Percentiles rank a stretch among this genome's conserved stretches.
phyloP scores from a whole-genome alignment of 2,888 invertebrate genomes.

The Melipona beecheii region DNA sequence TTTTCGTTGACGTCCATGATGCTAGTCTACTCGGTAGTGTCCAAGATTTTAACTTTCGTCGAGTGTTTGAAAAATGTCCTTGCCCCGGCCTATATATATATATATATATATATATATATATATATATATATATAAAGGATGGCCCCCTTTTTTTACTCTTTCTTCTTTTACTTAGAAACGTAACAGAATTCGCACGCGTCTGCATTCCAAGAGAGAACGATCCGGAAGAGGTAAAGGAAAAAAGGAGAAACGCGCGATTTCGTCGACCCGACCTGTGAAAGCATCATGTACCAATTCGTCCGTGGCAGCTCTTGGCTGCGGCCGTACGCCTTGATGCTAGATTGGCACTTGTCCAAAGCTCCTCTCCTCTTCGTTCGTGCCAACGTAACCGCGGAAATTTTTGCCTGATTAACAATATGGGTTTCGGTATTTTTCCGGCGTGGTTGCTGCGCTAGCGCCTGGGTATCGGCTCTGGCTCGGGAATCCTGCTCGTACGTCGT shows the following conservation, averaged over 20 bases:
- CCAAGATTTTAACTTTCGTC: constrained; percentile 30
- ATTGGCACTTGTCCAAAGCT: constrained; percentile 80
- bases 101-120: no score
- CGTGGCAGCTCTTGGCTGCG: constrained; percentile 64
- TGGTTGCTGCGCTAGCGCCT: constrained; percentile 4
- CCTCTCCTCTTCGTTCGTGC: constrained; percentile 67
- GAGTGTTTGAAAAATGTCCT: background rate
- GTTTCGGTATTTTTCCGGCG: constrained; percentile 75
- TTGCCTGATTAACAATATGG: constrained; percentile 81
- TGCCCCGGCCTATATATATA: constrained; percentile 18
- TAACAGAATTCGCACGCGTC: constrained; percentile 10
- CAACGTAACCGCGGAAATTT: constrained; percentile 79
- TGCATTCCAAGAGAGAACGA: constrained; percentile 45
- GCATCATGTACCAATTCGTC: constrained; percentile 36
- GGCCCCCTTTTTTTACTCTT: no score
- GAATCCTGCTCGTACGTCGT: constrained; percentile 24
- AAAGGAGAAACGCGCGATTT: constrained; percentile 70
- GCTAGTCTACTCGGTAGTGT: background rate
- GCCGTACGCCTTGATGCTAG: constrained; percentile 69
- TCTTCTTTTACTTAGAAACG: background rate
- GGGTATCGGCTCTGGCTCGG: constrained; percentile 33
- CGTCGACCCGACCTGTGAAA: constrained; percentile 61
- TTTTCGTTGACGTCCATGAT: background rate
- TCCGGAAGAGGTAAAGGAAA: constrained; percentile 66
- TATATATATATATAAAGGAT: constrained; percentile 36